Evolutionary conservation across 2,797 vertebrate genomes (phyloP).

Genomic region (Propithecus perrieri): DNA sequence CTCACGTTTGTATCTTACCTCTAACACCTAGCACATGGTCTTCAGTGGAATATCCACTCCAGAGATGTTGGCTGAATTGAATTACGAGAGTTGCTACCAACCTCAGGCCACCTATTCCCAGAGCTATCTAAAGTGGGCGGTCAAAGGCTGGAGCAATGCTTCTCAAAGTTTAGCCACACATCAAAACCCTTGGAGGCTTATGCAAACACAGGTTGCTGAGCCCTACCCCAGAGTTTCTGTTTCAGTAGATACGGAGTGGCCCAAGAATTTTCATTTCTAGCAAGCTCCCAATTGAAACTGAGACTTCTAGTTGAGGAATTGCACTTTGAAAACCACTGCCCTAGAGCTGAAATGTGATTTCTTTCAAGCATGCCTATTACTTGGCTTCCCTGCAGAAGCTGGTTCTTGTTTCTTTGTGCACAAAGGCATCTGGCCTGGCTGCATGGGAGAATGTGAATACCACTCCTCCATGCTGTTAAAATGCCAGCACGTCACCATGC

Average conservation of each 20-base stretch:
- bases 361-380: constrained; percentile 3
- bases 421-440: constrained; percentile 53
- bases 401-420: background rate
- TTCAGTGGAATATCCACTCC: background rate
- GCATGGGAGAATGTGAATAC: background rate
- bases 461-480: background rate
- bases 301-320: constrained; percentile 23
- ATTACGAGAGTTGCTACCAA: background rate
- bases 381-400: constrained; percentile 45
- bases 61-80: background rate
- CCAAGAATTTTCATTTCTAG: constrained; percentile 48
- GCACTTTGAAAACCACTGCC: constrained; percentile 5
- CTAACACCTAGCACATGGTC: background rate
- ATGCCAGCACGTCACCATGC: background rate
- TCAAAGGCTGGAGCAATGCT: background rate
- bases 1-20: background rate
- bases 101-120: background rate
- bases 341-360: constrained; percentile 5
- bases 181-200: background rate
- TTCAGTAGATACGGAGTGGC: background rate
- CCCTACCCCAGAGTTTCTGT: background rate
- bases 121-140: background rate
- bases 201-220: background rate
- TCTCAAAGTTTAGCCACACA: background rate
- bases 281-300: background rate